Base-by-base conservation (phyloP, 92 coral and sea anemone species). In the Desmophyllum pertusum region DNA sequence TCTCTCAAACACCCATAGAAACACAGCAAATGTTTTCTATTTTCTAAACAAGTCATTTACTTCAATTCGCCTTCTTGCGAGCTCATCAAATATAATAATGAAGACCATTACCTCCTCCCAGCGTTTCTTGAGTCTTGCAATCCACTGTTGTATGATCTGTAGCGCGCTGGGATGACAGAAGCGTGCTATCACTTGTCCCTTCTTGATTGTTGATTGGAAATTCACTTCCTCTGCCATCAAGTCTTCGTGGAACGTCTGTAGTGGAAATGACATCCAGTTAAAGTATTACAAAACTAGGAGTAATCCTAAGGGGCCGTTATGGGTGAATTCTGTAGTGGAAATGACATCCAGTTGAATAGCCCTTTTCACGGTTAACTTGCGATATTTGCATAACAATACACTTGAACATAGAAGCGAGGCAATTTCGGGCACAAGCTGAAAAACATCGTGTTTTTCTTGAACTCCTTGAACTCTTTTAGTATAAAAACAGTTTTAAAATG, bases 141-240 rank as follows among this genome's bases (percentile, higher is more conserved):
- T 91, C 92, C 95, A 92, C 55, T 95, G 98, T 70, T 96, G 99
- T 73, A 96, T 92, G 77, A 95, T 96, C 80, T 92, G 98, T 41
- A 94, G 89, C 3, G 98, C 99, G 67, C 98, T 94, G 52, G 99
- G 99, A 68, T 96, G 99, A 73, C 99, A 96, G 92, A 96, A 96
- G 68, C 99, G 93, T 27, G 95, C 92, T 21, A 96, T 96, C 71
- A 96, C 95, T 66, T 96, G 98, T n/a, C 99, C 99, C 83, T 96
- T 96, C 88, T 92, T 96, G 79, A 94, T 87, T 39, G 97, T 96
- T 9, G 98, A 89, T 35, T 92, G 95, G 41, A 96, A 97, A 76
- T 94, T 94, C 81, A 90, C 94, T 46, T 96, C 99, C 63, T 96
- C 99, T 29, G 81, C 71, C 77, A 92, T 90, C 18, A 96, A 92